Conservation (phyloP, 2,888 invertebrate genomes). For the Trichacis sp. region DNA sequence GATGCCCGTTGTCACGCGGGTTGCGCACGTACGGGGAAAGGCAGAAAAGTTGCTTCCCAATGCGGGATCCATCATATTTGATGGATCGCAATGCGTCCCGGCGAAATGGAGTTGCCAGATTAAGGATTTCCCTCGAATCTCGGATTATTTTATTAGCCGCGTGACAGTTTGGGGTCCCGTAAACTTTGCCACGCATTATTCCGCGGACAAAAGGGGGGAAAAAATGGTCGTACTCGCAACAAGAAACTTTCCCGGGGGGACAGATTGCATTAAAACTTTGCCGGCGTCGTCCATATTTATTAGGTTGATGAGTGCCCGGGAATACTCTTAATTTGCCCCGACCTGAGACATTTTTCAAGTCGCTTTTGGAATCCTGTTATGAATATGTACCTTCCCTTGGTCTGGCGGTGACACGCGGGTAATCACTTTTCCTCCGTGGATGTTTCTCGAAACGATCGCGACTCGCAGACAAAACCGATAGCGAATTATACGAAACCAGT, state of each 20-base stretch:
- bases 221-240: conserved; percentile 26
- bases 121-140: conserved; percentile 30
- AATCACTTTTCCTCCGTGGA: not conserved
- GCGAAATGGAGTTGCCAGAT: conserved; percentile 32
- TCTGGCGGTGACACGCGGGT: not conserved
- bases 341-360: conserved; percentile 27
- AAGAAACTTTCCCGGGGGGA: conserved; percentile 25
- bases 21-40: conserved; percentile 18
- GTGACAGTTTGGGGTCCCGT: conserved; percentile 25
- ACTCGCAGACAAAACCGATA: not conserved
- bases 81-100: conserved; percentile 33
- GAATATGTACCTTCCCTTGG: conserved; percentile 34
- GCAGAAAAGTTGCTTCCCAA: conserved; percentile 6
- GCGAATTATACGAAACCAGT: not conserved
- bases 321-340: conserved; percentile 34
- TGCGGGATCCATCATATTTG: conserved; percentile 38
- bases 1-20: conserved; percentile 30
- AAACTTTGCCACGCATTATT: conserved; percentile 33
- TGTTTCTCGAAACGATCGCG: not conserved
- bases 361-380: conserved; percentile 20
- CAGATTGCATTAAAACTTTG: conserved; percentile 39
- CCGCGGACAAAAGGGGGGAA: no score
- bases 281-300: conserved; percentile 39
- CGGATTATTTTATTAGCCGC: conserved; percentile 25
- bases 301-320: conserved; percentile 36